These are phyloP conservation scores for Apantesis nais DNA, from an alignment of 2,888 invertebrate genomes.

Conservation along the genomic window DNA sequence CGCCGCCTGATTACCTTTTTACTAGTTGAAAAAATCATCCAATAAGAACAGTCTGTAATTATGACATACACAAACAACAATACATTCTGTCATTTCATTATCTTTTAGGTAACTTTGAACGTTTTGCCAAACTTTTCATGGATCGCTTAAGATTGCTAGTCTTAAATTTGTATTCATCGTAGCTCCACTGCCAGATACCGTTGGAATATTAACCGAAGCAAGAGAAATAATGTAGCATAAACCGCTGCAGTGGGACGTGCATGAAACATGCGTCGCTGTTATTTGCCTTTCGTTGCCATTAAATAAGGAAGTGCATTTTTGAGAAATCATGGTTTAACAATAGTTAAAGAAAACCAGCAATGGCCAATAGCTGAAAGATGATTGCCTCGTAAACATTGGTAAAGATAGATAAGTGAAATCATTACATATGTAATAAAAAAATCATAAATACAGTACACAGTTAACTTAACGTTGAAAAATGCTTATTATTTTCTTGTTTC, in stretches of 20 bases:
- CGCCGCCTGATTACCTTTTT: not conserved
- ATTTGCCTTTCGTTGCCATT: conserved; percentile 37
- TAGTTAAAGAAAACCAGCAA: not conserved
- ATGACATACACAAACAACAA: not conserved
- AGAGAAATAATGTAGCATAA: conserved; percentile 79
- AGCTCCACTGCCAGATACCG: conserved; percentile 58
- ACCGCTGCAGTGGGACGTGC: conserved; percentile 75
- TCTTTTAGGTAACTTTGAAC: conserved; percentile 24
- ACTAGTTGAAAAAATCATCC: not conserved
- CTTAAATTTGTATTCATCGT: conserved; percentile 74
- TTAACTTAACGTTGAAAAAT: no score
- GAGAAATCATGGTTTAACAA: not conserved
- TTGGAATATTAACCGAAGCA: conserved; percentile 74
- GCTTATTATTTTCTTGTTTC: no score
- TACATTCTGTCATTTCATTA: not conserved
- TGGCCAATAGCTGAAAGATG: not conserved
- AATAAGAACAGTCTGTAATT: not conserved
- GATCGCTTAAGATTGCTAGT: conserved; percentile 49
- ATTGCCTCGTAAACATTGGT: no score
- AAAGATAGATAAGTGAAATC: no score
- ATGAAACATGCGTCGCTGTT: conserved; percentile 60
- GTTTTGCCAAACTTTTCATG: conserved; percentile 71
- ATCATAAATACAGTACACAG: no score
- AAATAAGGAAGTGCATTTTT: conserved; percentile 1
- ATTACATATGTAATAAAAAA: no score